Evolutionary conservation across 2,113 vertebrate species (phyloP), one percentile per base, ranked within the genome.

Genomic region (Silurus asotus): DNA sequence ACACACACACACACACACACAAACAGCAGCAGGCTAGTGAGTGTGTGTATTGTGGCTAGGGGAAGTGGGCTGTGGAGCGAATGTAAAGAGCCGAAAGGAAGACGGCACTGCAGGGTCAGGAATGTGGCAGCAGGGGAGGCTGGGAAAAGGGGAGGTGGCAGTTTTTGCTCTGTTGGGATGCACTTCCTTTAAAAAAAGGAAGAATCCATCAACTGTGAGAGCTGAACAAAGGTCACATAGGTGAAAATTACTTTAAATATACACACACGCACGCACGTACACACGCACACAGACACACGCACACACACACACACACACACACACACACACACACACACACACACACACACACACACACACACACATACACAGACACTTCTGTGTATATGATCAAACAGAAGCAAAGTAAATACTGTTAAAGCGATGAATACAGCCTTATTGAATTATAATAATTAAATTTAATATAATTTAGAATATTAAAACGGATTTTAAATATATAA

Each of bases 81-180:
- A 89, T 89, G 87, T 88, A 55, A 74, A 81, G 62, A 55, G 76
- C 86, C 81, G 87, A 89, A 77, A 88, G 87, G 89, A 88, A 89
- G 82, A 70, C 51, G 49, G 70, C 59, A 69, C 59, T 70, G 69
- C 61, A 84, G 77, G 89, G 89, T 88, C 89, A 88, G 89, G 89
- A 89, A 89, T 89, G 89, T 28, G 28, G 81, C 81, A 82, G 76
- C 81, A 86, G 56, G 67, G 77, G 84, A 89, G 81, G 59, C 86
- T 86, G 88, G 84, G 88, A 89, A 89, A 86, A 23, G 77, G 86
- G 80, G 88, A 88, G 88, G 84, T 0, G 48, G 83, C 55, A 61
- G 49, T 86, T 6, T 48, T 45, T 49, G 65, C 84, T 81, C 77
- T 48, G 80, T 64, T 81, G 70, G 75, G 69, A 88, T 81, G 25